A percentile compares a stretch with the other conserved stretches of the same genome.
These are phyloP conservation scores for Aricia agestis DNA, from an alignment of 1,140 invertebrate species.

Conservation along the genomic window DNA sequence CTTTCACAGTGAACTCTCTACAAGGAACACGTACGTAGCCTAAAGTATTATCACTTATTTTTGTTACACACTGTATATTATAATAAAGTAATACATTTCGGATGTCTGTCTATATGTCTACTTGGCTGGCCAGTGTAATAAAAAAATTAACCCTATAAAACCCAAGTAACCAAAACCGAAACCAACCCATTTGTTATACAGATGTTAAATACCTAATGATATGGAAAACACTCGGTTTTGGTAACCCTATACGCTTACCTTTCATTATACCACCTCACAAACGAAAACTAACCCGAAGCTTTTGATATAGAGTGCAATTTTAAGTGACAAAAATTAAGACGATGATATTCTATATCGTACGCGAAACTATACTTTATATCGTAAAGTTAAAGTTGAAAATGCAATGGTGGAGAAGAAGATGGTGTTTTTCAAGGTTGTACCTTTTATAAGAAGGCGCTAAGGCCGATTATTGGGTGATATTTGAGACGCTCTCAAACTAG, in stretches of 20 bases:
- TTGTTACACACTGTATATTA: no score
- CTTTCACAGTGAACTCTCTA: no score
- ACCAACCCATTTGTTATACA: constrained; percentile 48
- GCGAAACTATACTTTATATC: background rate
- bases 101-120: background rate
- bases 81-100: no score
- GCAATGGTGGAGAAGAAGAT: background rate
- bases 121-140: background rate
- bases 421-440: constrained; percentile 29
- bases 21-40: no score
- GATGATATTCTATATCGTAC: background rate
- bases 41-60: no score
- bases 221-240: constrained; percentile 63
- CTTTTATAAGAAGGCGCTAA: constrained; percentile 33
- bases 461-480: constrained; percentile 35
- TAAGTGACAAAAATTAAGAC: background rate
- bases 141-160: background rate
- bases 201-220: constrained; percentile 64
- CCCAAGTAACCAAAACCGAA: constrained; percentile 23
- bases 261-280: constrained; percentile 10
- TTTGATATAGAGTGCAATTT: constrained; percentile 26
- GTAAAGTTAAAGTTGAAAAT: background rate
- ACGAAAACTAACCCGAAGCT: constrained; percentile 37
- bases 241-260: constrained; percentile 53
- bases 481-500: constrained; percentile 42